A percentile compares a stretch with the other conserved stretches of the same genome.
phyloP scores from a whole-genome alignment of 1,140 invertebrate genomes.

The roundworm (Caenorhabditis elegans) region DNA sequence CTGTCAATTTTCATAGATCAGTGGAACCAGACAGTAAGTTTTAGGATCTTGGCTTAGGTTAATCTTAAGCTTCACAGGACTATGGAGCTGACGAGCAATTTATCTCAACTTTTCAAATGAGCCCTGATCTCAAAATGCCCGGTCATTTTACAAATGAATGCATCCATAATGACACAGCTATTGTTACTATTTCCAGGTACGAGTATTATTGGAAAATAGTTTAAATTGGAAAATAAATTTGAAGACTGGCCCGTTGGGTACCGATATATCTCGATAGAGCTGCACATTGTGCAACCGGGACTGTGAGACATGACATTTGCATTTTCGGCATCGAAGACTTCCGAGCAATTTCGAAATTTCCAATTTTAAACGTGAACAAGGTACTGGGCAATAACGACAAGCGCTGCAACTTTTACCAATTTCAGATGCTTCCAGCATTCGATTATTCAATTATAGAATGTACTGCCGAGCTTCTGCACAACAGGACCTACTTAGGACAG shows the following conservation, averaged over 20 bases:
- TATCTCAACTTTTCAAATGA: background rate
- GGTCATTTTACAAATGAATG: constrained; percentile 10
- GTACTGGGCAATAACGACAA: background rate
- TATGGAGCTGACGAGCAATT: constrained; percentile 1
- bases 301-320: background rate
- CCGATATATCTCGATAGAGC: too few species aligned
- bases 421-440: background rate
- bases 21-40: background rate
- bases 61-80: too few species aligned
- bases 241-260: background rate
- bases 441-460: too few species aligned
- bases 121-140: background rate
- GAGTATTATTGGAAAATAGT: background rate
- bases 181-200: background rate
- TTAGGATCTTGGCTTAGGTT: background rate
- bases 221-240: background rate
- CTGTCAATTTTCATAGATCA: background rate
- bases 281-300: background rate
- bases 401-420: background rate
- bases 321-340: constrained; percentile 14
- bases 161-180: background rate
- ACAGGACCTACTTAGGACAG: too few species aligned
- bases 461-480: too few species aligned
- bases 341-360: background rate
- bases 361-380: background rate